Evolutionary conservation across 2,113 vertebrate genomes (phyloP).

Genomic region (Hystrix brachyura): DNA sequence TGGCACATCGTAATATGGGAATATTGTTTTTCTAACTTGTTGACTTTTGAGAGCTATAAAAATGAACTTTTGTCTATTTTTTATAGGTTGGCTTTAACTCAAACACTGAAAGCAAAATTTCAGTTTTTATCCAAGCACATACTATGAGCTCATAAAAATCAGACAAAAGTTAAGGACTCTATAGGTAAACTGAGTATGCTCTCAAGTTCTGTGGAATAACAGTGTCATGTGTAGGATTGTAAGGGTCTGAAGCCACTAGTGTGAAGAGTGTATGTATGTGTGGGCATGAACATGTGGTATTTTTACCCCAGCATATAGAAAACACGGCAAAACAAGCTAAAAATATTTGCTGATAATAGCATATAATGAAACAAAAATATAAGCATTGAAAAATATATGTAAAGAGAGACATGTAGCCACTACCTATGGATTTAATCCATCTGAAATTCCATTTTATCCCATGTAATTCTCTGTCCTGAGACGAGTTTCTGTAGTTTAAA

Average conservation of each 20-base stretch:
- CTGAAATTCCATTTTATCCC: conserved; percentile 9
- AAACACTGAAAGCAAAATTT: conserved; percentile 85
- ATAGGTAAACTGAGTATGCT: neutral
- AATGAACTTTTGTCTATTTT: conserved; percentile 77
- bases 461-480: neutral
- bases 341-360: neutral
- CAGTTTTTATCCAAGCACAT: conserved; percentile 79
- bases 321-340: conserved; percentile 23
- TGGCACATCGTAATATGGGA: conserved; percentile 83
- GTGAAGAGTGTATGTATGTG: neutral
- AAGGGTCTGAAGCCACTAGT: neutral
- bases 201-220: conserved; percentile 25
- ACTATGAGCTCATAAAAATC: conserved; percentile 83
- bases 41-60: conserved; percentile 85
- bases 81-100: conserved; percentile 79
- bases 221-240: neutral
- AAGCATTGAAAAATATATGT: neutral
- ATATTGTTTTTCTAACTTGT: conserved; percentile 84
- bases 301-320: neutral
- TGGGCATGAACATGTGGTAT: neutral
- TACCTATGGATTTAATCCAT: neutral
- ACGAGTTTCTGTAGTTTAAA: neutral
- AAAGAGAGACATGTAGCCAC: neutral
- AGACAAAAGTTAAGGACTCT: neutral
- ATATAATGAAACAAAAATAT: conserved; percentile 31